Evolutionary conservation across 2,888 invertebrate species (phyloP).

Genomic region (Lasioglossum marginatum): DNA sequence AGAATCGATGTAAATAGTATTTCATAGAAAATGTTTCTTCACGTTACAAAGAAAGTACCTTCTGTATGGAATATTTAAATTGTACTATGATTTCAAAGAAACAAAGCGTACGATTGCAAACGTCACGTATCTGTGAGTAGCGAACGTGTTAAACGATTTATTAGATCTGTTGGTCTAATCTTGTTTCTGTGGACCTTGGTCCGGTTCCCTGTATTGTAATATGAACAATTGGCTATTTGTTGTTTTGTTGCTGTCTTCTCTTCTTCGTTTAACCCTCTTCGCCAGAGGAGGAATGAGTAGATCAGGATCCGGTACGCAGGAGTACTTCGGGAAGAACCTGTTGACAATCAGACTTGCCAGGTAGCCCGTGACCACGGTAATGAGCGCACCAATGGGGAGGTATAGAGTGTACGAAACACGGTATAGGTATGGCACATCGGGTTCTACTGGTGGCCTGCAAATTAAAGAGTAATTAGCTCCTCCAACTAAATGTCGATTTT

Average conservation of each 20-base stretch:
- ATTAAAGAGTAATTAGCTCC: not conserved
- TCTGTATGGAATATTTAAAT: too few species aligned
- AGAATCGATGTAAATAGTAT: too few species aligned
- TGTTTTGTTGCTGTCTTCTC: slow-evolving; percentile 65
- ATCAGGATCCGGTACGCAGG: slow-evolving; percentile 85
- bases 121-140: not conserved
- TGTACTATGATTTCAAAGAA: too few species aligned
- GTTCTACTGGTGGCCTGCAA: slow-evolving; percentile 33
- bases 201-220: slow-evolving; percentile 61
- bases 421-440: slow-evolving; percentile 87
- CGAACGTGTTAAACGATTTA: not conserved
- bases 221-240: slow-evolving; percentile 77
- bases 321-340: slow-evolving; percentile 77
- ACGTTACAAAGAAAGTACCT: too few species aligned
- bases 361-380: slow-evolving; percentile 86
- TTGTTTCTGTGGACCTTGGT: not conserved
- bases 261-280: slow-evolving; percentile 81
- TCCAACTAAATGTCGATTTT: too few species aligned
- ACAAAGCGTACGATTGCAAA: not conserved
- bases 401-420: slow-evolving; percentile 91
- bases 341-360: slow-evolving; percentile 84
- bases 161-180: not conserved
- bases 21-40: too few species aligned
- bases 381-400: slow-evolving; percentile 86
- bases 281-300: slow-evolving; percentile 87